phyloP scores from a whole-genome alignment of 2,888 invertebrate genomes.

The Pammene aurita region DNA sequence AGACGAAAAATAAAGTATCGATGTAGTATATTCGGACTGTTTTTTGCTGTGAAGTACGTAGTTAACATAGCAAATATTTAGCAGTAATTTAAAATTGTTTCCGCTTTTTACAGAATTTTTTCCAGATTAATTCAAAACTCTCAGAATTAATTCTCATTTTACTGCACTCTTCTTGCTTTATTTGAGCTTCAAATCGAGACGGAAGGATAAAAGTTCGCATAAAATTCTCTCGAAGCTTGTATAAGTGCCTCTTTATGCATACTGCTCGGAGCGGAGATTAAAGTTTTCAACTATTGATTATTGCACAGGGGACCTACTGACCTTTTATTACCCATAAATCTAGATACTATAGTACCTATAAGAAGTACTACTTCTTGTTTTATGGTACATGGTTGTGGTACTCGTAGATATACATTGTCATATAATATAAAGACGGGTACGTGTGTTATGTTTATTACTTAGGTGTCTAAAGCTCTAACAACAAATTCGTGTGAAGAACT shows the following conservation, averaged over 20 bases:
- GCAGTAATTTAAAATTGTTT: no score
- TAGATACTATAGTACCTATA: background rate
- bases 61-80: no score
- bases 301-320: background rate
- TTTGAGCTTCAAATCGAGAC: background rate
- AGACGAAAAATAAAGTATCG: no score
- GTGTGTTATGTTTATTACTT: no score
- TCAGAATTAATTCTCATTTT: background rate
- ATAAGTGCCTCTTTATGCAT: constrained; percentile 3
- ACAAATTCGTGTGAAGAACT: no score
- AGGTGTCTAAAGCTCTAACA: no score
- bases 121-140: background rate
- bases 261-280: background rate
- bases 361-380: no score
- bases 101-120: background rate
- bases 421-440: no score
- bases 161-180: background rate
- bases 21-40: no score
- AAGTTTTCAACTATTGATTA: constrained; percentile 1
- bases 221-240: constrained; percentile 1
- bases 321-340: background rate
- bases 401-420: no score
- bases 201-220: background rate
- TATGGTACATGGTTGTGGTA: no score
- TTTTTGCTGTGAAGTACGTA: no score